Percentiles rank a stretch among this genome's conserved stretches.
Conservation (phyloP, 1,140 invertebrate genomes). For the Hyles euphorbiae region DNA sequence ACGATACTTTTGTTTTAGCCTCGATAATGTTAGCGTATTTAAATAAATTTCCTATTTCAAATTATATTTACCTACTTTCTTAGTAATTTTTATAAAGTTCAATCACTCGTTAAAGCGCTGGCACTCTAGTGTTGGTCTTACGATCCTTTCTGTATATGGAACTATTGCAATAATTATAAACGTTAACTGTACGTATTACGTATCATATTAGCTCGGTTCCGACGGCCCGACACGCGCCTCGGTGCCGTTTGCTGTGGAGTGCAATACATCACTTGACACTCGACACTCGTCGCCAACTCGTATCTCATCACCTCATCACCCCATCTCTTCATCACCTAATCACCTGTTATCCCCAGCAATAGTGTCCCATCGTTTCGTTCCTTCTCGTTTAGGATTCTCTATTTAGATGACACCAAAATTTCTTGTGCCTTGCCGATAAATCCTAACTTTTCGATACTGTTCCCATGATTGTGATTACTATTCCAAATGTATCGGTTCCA, state of each 20-base stretch:
- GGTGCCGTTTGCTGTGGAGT: slow-evolving; percentile 39
- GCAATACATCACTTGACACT: slow-evolving; percentile 39
- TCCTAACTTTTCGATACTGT: slow-evolving; percentile 33
- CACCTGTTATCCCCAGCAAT: neutral
- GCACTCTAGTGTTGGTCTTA: slow-evolving; percentile 72
- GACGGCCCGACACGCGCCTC: slow-evolving; percentile 35
- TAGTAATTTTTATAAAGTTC: slow-evolving; percentile 72
- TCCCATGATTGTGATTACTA: slow-evolving; percentile 23
- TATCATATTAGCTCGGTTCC: neutral
- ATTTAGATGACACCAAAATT: slow-evolving; percentile 37
- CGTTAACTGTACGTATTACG: slow-evolving; percentile 18
- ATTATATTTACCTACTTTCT: slow-evolving; percentile 75
- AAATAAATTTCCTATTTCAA: slow-evolving; percentile 74
- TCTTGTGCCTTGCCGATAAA: slow-evolving; percentile 66
- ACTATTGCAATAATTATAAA: slow-evolving; percentile 62
- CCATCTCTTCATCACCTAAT: slow-evolving; percentile 2
- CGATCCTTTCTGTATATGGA: slow-evolving; percentile 60
- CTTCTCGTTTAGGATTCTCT: slow-evolving; percentile 10
- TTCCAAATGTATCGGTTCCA: slow-evolving; percentile 6
- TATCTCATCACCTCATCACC: slow-evolving; percentile 36
- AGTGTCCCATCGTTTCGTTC: neutral
- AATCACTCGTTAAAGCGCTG: slow-evolving; percentile 73
- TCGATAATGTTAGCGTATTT: slow-evolving; percentile 71
- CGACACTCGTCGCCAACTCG: slow-evolving; percentile 21
- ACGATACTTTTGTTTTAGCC: slow-evolving; percentile 72